phyloP scores from a whole-genome alignment of 1,140 invertebrate species.

The Oncopodura yosiiana region DNA sequence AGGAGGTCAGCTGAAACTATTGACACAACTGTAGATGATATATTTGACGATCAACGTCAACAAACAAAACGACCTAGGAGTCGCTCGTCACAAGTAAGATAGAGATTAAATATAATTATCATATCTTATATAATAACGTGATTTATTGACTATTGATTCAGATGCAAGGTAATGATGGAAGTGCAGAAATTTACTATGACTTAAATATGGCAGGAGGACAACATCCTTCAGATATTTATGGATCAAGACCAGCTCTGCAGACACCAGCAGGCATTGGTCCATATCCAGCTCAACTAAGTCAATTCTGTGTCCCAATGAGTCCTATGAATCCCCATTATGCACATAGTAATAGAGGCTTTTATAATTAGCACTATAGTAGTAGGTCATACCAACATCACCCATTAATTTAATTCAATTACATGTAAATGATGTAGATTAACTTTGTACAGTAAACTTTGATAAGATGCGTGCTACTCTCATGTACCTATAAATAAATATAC shows the following conservation, averaged over 20 bases:
- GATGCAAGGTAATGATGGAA: conserved; percentile 14
- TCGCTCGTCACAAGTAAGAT: conserved; percentile 32
- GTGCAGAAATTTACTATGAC: conserved; percentile 31
- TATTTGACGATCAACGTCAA: conserved; percentile 29
- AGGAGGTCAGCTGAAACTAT: conserved; percentile 32
- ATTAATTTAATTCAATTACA: too few relatives aligned
- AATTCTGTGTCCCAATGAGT: conserved; percentile 28
- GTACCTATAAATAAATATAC: too few relatives aligned
- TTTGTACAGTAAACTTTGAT: too few relatives aligned
- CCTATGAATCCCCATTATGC: conserved; percentile 19
- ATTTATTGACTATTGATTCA: conserved; percentile 1
- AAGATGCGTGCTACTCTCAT: too few relatives aligned
- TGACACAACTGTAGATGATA: conserved; percentile 31
- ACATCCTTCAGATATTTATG: conserved; percentile 21
- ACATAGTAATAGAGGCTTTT: conserved; percentile 19
- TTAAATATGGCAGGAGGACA: conserved; percentile 18
- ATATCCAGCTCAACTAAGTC: conserved; percentile 29
- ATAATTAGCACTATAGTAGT: conserved; percentile 21
- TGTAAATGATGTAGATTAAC: too few relatives aligned
- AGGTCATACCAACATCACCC: too few relatives aligned
- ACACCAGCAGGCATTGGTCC: too few relatives aligned
- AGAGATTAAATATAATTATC: not conserved
- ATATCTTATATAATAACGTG: not conserved
- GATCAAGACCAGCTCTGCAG: conserved; percentile 13
- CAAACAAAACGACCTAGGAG: conserved; percentile 31